These are phyloP conservation scores for Synodontis membranacea DNA, from an alignment of 2,113 vertebrate genomes.

Conservation along the genomic window DNA sequence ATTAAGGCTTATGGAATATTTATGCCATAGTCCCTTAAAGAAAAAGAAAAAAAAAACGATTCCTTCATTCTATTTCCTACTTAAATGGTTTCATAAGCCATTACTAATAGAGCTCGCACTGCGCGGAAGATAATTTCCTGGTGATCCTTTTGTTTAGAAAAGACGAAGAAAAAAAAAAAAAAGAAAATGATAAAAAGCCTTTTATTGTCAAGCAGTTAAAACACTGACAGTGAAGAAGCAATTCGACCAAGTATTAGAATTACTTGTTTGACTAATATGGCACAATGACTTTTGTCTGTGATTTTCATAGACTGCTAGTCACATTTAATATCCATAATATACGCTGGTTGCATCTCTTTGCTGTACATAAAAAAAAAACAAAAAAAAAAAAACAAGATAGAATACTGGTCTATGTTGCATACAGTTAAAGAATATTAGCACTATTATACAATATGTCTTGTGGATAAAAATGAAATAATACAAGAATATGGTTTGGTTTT, in stretches of 20 bases:
- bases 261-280: slow-evolving; percentile 44
- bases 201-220: slow-evolving; percentile 49
- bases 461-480: slow-evolving; percentile 34
- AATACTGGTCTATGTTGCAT: slow-evolving; percentile 33
- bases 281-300: slow-evolving; percentile 40
- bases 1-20: slow-evolving; percentile 4
- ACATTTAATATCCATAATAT: slow-evolving; percentile 50
- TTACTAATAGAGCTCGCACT: background rate
- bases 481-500: slow-evolving; percentile 16
- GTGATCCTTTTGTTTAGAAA: background rate
- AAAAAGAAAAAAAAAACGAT: background rate
- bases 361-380: slow-evolving; percentile 46
- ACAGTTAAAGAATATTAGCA: slow-evolving; percentile 38
- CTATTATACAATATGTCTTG: slow-evolving; percentile 44
- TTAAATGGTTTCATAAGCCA: slow-evolving; percentile 1
- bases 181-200: slow-evolving; percentile 41
- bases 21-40: background rate
- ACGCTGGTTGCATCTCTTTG: slow-evolving; percentile 24
- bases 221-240: slow-evolving; percentile 42
- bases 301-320: slow-evolving; percentile 36
- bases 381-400: slow-evolving; percentile 35
- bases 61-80: background rate
- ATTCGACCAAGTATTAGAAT: slow-evolving; percentile 40
- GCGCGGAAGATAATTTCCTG: background rate
- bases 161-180: background rate